Evolutionary conservation across 1,140 invertebrate species (phyloP), one percentile per base, ranked within the genome.

Genomic region (Drosophila repletoides): DNA sequence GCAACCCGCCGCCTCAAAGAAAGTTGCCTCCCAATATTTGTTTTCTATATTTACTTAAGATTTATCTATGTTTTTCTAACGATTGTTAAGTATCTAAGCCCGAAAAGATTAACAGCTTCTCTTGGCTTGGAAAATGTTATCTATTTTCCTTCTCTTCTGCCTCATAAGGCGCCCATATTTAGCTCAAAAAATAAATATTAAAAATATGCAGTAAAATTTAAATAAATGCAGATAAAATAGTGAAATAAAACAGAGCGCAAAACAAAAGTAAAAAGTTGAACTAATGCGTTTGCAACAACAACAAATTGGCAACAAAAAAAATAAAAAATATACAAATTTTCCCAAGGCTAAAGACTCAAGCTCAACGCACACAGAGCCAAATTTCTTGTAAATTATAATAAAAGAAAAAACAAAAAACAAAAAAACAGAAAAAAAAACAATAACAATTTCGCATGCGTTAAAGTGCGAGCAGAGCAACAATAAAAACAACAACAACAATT

Each of bases 361-460:
- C 33, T 26, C 52, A 68, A 67, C 49, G 36, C 60, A 68, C 26
- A 19, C 55, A 41, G 31, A 55, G 24, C 14, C 43, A 19, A 55
- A 40, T 70, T 61, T 67, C 41, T 61, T 84, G 79, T 84, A 84
- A 70, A 80, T 68, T 67, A 71, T 56, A 83, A 76, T 72, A 68
- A 49, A 66, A 59, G 79, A 84, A 36, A 66, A 86, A 86, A 72
- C 58, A 40, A 61, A 75, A 86, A 84, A 45, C 41, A n/a, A n/a
- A n/a, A n/a, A n/a, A 83, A 76, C 69, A 68, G 51, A 66, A 59
- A 84, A 84, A 36, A 66, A 86, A 86, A 72, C 58, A 40, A 61
- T 72, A 86, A 84, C 48, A 67, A 84, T 70, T 83, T 81, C 38
- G 76, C 76, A 80, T 79, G 59, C 76, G 74, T 75, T 38, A 49